Conservation (phyloP, 2,888 invertebrate species). For the Drosophila neutralis region DNA sequence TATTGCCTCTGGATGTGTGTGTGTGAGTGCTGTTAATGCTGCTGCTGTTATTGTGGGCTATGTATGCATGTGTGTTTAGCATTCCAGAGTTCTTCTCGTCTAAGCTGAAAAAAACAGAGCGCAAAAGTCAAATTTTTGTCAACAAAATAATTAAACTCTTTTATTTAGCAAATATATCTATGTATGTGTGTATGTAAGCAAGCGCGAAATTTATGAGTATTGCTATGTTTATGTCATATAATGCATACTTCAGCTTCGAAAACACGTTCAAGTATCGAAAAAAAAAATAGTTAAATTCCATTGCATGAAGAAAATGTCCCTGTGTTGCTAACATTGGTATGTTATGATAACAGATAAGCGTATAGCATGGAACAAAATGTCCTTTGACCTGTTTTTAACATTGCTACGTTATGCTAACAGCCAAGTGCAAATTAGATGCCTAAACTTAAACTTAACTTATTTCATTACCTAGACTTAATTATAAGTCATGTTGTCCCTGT, state of each 20-base stretch:
- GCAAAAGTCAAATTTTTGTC: slow-evolving; percentile 69
- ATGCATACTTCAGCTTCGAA: slow-evolving; percentile 11
- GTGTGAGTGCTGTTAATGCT: slow-evolving; percentile 41
- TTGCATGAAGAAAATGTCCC: not conserved
- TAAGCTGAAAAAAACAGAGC: slow-evolving; percentile 44
- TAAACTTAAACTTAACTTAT: not conserved
- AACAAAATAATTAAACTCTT: slow-evolving; percentile 74
- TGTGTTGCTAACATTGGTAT: not conserved
- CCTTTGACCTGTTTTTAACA: not conserved
- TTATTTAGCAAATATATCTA: slow-evolving; percentile 9
- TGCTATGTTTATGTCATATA: slow-evolving; percentile 3
- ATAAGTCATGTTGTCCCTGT: not conserved
- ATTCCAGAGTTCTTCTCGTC: slow-evolving; percentile 60
- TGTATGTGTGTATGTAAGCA: not conserved
- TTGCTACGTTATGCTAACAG: not conserved
- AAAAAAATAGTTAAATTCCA: not conserved
- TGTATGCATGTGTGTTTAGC: slow-evolving; percentile 20
- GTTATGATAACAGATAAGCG: not conserved
- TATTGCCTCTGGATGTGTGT: slow-evolving; percentile 38
- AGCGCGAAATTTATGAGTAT: not conserved
- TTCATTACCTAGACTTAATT: not conserved
- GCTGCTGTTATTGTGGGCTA: slow-evolving; percentile 48
- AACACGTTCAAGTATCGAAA: not conserved
- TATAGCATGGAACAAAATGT: not conserved
- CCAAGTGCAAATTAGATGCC: not conserved